phyloP scores from a whole-genome alignment of 2,797 vertebrate genomes.

The Hippoglossus hippoglossus region DNA sequence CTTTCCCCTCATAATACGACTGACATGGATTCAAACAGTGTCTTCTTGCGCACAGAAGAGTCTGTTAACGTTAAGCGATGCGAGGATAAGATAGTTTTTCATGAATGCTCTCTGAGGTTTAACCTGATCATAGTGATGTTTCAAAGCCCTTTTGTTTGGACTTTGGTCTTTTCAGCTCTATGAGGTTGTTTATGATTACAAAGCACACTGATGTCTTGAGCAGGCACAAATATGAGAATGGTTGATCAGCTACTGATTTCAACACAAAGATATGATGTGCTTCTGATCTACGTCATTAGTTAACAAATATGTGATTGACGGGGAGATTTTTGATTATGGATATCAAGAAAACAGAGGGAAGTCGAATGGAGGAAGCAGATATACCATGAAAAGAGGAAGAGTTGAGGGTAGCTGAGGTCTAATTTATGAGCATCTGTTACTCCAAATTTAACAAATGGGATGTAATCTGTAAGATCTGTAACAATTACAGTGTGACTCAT shows the following conservation, averaged over 20 bases:
- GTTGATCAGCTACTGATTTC: background rate
- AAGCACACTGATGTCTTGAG: constrained; percentile 25
- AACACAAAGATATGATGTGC: background rate
- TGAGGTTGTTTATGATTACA: constrained; percentile 55
- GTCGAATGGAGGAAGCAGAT: background rate
- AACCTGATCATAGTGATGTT: background rate
- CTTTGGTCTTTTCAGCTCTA: constrained; percentile 62
- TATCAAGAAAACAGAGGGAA: background rate
- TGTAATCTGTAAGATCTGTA: background rate
- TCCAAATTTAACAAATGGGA: background rate
- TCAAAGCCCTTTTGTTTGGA: constrained; percentile 43
- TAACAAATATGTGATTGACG: too few relatives aligned
- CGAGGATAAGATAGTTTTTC: background rate
- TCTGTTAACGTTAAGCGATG: background rate
- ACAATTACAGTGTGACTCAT: constrained; percentile 6
- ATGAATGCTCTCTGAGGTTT: too few relatives aligned
- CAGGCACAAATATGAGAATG: background rate
- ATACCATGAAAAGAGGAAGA: background rate
- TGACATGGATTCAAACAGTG: background rate
- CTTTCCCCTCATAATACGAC: constrained; percentile 20
- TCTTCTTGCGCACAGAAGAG: background rate
- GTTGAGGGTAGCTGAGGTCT: background rate
- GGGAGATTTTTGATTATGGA: background rate
- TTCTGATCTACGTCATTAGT: background rate
- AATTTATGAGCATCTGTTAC: background rate